Conservation (phyloP, 2,797 vertebrate species). For the Xenopus petersii region DNA sequence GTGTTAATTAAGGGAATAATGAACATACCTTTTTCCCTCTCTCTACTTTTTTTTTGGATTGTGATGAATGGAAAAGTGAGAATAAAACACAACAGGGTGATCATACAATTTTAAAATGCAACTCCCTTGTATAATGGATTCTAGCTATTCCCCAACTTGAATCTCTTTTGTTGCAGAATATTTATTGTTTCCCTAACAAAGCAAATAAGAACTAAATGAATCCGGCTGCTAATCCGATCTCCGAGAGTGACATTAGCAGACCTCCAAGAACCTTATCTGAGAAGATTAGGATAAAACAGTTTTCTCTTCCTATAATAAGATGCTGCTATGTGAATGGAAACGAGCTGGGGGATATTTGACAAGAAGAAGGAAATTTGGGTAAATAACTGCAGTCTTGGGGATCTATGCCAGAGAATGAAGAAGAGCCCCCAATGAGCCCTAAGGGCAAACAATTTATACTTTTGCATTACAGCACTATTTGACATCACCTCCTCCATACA, state of each 20-base stretch:
- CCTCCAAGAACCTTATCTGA: constrained; percentile 37
- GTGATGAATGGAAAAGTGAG: constrained; percentile 25
- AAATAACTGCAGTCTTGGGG: no score
- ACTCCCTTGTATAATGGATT: background rate
- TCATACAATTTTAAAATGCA: background rate
- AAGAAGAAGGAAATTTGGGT: no score
- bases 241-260: constrained; percentile 44
- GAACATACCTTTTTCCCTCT: constrained; percentile 17
- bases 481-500: no score
- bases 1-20: constrained; percentile 37
- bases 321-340: constrained; percentile 37
- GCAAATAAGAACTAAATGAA: constrained; percentile 36
- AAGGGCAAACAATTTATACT: no score
- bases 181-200: constrained; percentile 36
- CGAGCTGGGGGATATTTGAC: background rate
- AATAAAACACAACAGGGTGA: constrained; percentile 8
- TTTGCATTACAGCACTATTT: no score
- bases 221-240: constrained; percentile 42
- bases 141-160: background rate
- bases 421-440: no score
- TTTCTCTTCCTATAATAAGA: constrained; percentile 33
- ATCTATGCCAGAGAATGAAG: no score
- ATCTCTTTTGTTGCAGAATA: constrained; percentile 3
- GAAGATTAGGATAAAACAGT: constrained; percentile 40
- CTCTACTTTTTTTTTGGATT: constrained; percentile 5